Conservation (phyloP, 2,797 vertebrate genomes). For the Podargus strigoides region DNA sequence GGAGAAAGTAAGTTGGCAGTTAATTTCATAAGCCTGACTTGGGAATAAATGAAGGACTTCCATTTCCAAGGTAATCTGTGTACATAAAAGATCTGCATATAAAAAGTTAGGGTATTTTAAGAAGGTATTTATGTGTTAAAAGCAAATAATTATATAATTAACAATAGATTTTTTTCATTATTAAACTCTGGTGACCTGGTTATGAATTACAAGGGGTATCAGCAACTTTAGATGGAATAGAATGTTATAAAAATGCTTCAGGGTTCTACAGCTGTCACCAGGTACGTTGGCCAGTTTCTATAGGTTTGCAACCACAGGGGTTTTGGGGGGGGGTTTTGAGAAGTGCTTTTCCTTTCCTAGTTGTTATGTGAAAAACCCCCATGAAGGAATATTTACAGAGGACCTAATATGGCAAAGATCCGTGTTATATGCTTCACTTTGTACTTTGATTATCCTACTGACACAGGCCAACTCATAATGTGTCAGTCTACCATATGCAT, state of each 20-base stretch:
- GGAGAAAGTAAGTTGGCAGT: conserved; percentile 46
- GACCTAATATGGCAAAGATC: neutral
- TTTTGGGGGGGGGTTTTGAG: neutral
- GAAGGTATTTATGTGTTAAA: neutral
- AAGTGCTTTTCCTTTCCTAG: neutral
- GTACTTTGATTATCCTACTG: neutral
- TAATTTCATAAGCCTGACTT: conserved; percentile 37
- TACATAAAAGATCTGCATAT: neutral
- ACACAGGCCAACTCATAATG: neutral
- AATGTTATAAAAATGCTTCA: neutral
- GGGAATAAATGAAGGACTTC: conserved; percentile 20
- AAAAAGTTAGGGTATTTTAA: neutral
- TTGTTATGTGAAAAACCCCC: neutral
- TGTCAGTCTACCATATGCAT: neutral
- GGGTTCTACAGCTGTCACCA: neutral
- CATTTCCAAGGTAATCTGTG: neutral
- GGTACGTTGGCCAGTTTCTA: neutral
- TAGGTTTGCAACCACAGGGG: neutral
- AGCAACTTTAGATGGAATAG: neutral
- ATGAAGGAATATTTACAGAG: neutral
- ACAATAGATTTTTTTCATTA: neutral
- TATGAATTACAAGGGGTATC: neutral
- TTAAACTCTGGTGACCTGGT: neutral
- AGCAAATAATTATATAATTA: neutral
- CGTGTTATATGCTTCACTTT: neutral